Evolutionary conservation across 2,113 vertebrate species (phyloP), one percentile per base, ranked within the genome.

Genomic region (Romanogobio albipinnatus): DNA sequence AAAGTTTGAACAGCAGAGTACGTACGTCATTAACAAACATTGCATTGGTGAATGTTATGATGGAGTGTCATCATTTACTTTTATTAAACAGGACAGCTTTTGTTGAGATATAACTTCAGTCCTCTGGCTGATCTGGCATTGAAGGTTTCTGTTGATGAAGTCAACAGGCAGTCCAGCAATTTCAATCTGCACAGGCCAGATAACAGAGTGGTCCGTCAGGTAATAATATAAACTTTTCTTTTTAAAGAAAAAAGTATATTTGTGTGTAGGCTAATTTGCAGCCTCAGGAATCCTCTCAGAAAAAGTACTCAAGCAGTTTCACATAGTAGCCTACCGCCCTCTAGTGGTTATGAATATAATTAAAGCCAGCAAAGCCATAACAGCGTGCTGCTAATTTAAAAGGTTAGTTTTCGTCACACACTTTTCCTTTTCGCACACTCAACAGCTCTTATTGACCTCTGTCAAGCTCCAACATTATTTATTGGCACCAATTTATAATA

Each of bases 51-150:
- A 45, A 39, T 19, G 9, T 47, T 24, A 39, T 43, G 22, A 45
- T 47, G 14, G 8, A n/a, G 19, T 45, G 22, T 45, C 2, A 73
- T 7, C 15, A 10, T 47, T 45, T 47, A 73, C 33, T 70, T 17
- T 24, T 3, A 73, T 45, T 62, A 68, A 36, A 75, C 59, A 84
- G 58, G 58, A 36, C 73, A 33, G 36, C 47, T 56, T 74, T 9
- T 53, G 22, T 15, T 76, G 43, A 5, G 43, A 45, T 61, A 43
- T 59, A 66, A 75, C n/a, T 24, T 84, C 10, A 66, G 24, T 15
- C 68, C 19, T 26, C 29, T 75, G 36, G 86, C 36, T 81, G 19
- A 87, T 17, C 66, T 10, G 22, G 83, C 78, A 26, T 5, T 85
- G 11, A 68, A 9, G 29, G 77, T 59, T 39, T 87, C 78, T 47